phyloP scores from a whole-genome alignment of 2,888 invertebrate genomes.

The Mythimna albipuncta region DNA sequence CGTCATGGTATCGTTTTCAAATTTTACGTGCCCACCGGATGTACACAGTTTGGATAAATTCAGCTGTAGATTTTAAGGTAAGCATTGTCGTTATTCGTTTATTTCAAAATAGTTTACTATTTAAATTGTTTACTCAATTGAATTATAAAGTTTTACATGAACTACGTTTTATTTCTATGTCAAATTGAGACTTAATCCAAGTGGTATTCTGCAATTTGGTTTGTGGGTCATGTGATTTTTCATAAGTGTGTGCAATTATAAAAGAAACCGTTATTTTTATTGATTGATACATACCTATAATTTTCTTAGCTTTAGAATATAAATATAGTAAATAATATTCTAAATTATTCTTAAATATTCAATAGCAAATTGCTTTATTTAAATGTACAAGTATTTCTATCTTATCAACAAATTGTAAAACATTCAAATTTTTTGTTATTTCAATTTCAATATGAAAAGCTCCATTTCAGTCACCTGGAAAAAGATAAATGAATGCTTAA shows the following conservation, averaged over 20 bases:
- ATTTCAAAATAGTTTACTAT: background rate
- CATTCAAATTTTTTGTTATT: background rate
- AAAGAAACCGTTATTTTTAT: conserved; percentile 16
- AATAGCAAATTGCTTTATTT: too few species aligned
- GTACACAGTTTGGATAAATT: conserved; percentile 72
- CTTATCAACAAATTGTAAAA: background rate
- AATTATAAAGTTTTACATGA: background rate
- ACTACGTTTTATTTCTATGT: background rate
- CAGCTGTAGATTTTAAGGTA: conserved; percentile 64
- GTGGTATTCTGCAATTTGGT: conserved; percentile 15
- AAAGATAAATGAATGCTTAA: conserved; percentile 78
- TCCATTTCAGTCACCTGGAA: conserved; percentile 73
- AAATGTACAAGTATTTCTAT: background rate
- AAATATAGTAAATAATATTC: background rate
- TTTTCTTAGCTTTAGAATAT: background rate
- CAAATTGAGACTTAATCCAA: conserved; percentile 12
- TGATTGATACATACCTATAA: background rate
- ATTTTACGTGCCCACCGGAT: conserved; percentile 72
- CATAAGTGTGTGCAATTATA: conserved; percentile 23
- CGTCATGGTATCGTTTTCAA: conserved; percentile 73
- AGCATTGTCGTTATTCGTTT: conserved; percentile 39
- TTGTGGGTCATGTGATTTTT: conserved; percentile 47
- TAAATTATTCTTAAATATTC: background rate
- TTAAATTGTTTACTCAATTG: background rate
- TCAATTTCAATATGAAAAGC: conserved; percentile 35